Evolutionary conservation across 2,113 vertebrate species (phyloP).

Genomic region (Nicator chloris): DNA sequence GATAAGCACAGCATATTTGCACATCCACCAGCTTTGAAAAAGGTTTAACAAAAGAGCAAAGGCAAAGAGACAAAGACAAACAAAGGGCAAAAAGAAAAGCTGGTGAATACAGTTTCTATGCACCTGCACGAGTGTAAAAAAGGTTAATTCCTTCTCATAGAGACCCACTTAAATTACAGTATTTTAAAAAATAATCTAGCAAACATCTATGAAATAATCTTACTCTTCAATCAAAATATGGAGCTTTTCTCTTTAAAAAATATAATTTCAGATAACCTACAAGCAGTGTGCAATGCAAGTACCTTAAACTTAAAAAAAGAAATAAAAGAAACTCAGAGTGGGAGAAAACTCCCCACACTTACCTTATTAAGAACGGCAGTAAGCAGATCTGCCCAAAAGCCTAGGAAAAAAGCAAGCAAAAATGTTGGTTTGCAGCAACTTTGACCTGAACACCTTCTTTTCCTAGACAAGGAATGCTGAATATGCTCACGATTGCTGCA

Average conservation of each 20-base stretch:
- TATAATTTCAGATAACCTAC: neutral
- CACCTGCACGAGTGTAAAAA: neutral
- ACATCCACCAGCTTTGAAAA: neutral
- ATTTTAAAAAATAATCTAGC: neutral
- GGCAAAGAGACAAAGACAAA: neutral
- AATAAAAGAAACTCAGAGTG: neutral
- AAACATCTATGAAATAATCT: neutral
- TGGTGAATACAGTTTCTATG: neutral
- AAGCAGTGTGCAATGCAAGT: neutral
- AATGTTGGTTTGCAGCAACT: neutral
- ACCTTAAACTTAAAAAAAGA: neutral
- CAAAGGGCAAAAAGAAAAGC: neutral
- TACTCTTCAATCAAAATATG: neutral
- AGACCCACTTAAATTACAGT: neutral
- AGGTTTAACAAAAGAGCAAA: neutral
- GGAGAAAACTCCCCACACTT: neutral
- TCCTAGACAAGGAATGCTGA: neutral
- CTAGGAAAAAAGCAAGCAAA: neutral
- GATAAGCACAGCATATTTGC: neutral
- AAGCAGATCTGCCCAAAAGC: constrained; percentile 63
- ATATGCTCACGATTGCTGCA: neutral
- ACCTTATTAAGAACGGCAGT: constrained; percentile 40
- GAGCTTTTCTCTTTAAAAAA: neutral
- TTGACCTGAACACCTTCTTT: neutral
- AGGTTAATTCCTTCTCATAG: neutral